Evolutionary conservation across 2,797 vertebrate genomes (phyloP).

Genomic region (Valencia hispanica): DNA sequence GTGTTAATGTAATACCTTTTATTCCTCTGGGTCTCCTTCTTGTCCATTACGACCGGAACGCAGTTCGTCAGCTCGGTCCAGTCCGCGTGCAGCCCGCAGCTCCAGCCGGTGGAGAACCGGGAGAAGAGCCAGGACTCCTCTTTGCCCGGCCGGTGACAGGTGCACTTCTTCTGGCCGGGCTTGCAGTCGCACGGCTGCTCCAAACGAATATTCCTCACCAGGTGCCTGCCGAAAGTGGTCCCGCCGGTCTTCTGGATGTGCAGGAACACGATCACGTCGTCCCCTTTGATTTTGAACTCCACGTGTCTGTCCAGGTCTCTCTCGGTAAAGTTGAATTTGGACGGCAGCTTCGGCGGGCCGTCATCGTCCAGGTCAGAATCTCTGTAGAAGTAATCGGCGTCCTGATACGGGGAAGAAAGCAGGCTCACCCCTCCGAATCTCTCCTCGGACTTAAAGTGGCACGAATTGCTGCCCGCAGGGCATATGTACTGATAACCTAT

Average conservation of each 20-base stretch:
- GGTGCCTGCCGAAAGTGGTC: conserved; percentile 94
- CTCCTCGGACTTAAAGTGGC: conserved; percentile 84
- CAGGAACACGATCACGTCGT: conserved; percentile 95
- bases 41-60: conserved; percentile 93
- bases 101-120: conserved; percentile 90
- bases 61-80: conserved; percentile 99
- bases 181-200: conserved; percentile 96
- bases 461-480: conserved; percentile 88
- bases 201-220: conserved; percentile 96
- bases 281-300: conserved; percentile 92
- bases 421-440: conserved; percentile 77
- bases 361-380: conserved; percentile 83
- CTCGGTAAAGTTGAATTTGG: conserved; percentile 88
- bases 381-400: conserved; percentile 79
- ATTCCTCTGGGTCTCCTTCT: conserved; percentile 87
- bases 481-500: conserved; percentile 96
- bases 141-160: conserved; percentile 92
- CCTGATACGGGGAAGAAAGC: conserved; percentile 71
- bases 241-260: conserved; percentile 99
- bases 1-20: conserved; percentile 77
- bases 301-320: conserved; percentile 90
- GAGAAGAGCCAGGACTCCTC: conserved; percentile 99
- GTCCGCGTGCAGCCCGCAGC: conserved; percentile 93
- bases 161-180: conserved; percentile 96
- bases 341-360: conserved; percentile 74